Conservation (phyloP, 1,140 invertebrate genomes). For the Delia radicum region DNA sequence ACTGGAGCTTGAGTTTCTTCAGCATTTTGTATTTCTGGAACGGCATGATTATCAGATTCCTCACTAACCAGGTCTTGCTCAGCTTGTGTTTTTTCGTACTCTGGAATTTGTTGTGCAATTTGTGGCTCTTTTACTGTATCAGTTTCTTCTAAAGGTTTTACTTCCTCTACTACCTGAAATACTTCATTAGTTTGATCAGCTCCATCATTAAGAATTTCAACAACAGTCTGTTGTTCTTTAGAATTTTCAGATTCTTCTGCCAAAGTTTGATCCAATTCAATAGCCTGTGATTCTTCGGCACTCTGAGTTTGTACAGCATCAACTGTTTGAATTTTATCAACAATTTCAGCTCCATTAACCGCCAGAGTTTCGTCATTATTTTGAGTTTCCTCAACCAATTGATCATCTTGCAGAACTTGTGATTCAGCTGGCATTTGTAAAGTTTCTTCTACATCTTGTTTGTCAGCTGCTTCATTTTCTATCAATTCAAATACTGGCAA, state of each 20-base stretch:
- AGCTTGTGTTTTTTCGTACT: not conserved
- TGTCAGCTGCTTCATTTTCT: not conserved
- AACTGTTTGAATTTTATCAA: not conserved
- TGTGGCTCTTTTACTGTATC: not conserved
- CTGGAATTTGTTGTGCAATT: not conserved
- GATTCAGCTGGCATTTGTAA: not conserved
- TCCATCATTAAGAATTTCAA: constrained; percentile 16
- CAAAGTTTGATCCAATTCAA: not conserved
- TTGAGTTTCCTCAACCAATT: not conserved
- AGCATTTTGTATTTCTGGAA: not conserved
- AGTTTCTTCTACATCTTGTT: not conserved
- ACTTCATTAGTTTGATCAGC: not conserved
- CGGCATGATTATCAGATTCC: not conserved
- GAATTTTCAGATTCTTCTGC: constrained; percentile 12
- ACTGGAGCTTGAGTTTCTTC: not conserved
- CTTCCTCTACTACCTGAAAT: not conserved
- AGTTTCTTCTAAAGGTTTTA: not conserved
- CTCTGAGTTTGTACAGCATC: not conserved
- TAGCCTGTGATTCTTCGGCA: not conserved
- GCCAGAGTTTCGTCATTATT: not conserved
- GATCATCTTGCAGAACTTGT: not conserved
- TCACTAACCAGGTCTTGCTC: not conserved
- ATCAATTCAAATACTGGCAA: not conserved
- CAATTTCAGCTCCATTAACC: not conserved
- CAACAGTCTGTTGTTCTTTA: not conserved